Conservation (phyloP, 2,888 invertebrate genomes). For the Neria commutata region DNA sequence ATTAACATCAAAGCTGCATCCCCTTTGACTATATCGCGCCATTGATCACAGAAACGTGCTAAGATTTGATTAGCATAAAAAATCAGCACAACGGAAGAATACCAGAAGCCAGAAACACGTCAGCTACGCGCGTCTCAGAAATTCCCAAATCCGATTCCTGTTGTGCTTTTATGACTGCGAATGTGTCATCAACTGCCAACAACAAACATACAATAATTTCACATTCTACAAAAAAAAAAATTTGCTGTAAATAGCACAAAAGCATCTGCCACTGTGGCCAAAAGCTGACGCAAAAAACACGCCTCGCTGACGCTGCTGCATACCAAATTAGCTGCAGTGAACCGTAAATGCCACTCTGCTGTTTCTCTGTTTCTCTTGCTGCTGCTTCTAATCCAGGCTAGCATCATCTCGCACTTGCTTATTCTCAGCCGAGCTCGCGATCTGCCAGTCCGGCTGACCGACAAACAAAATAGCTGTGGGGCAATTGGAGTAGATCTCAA, state of each 20-base stretch:
- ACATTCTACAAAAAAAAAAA: slow-evolving; percentile 9
- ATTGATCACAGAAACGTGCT: too few relatives aligned
- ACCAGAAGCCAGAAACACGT: too few relatives aligned
- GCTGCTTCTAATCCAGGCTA: slow-evolving; percentile 23
- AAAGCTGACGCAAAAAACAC: slow-evolving; percentile 26
- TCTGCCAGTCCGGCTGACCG: too few relatives aligned
- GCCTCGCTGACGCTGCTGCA: slow-evolving; percentile 24
- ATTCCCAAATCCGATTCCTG: slow-evolving; percentile 8
- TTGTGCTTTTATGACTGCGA: not conserved
- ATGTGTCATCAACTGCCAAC: slow-evolving; percentile 7
- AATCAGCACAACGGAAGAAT: too few relatives aligned
- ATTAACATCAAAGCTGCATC: too few relatives aligned
- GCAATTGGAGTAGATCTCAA: too few relatives aligned
- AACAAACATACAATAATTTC: slow-evolving; percentile 16
- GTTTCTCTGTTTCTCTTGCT: not conserved
- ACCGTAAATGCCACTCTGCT: not conserved
- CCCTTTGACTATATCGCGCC: too few relatives aligned
- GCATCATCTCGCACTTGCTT: slow-evolving; percentile 22
- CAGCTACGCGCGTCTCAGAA: not conserved
- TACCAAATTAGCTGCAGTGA: slow-evolving; percentile 14
- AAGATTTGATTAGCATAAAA: not conserved
- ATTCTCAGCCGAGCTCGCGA: slow-evolving; percentile 25
- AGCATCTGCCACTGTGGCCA: slow-evolving; percentile 8
- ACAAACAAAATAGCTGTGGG: too few relatives aligned
- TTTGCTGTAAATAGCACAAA: not conserved